These are phyloP conservation scores for Drosophila melanica DNA, from an alignment of 1,140 invertebrate genomes.

Conservation along the genomic window DNA sequence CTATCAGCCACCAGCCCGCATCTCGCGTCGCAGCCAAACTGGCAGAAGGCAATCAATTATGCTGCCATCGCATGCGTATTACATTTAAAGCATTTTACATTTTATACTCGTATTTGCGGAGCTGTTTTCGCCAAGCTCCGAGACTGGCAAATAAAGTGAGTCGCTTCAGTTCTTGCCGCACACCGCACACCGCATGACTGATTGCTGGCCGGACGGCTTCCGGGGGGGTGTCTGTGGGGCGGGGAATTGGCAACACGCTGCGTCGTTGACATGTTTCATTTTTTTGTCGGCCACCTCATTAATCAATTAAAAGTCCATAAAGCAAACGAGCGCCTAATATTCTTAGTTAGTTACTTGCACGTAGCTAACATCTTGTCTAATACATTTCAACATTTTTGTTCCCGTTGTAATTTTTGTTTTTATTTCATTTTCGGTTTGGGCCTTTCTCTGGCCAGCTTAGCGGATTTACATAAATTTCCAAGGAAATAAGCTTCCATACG, in stretches of 20 bases:
- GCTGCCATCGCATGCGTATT: constrained; percentile 57
- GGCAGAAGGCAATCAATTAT: constrained; percentile 69
- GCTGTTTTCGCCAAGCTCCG: constrained; percentile 18
- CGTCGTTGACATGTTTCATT: constrained; percentile 60
- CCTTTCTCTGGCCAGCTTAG: constrained; percentile 33
- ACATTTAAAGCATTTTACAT: constrained; percentile 63
- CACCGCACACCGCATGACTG: constrained; percentile 34
- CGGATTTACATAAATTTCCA: constrained; percentile 69
- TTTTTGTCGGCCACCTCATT: constrained; percentile 52
- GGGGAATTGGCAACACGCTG: constrained; percentile 58
- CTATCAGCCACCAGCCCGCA: constrained; percentile 17
- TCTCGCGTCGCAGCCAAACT: constrained; percentile 9
- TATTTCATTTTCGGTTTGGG: not conserved
- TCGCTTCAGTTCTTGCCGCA: constrained; percentile 16
- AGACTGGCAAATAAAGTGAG: constrained; percentile 34
- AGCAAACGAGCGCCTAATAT: constrained; percentile 63
- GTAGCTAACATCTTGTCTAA: constrained; percentile 55
- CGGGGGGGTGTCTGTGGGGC: not conserved
- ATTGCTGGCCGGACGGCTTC: constrained; percentile 35
- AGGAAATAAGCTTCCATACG: constrained; percentile 53
- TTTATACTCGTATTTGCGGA: constrained; percentile 46
- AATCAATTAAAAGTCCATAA: constrained; percentile 74
- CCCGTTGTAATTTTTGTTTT: no score
- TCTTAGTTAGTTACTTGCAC: constrained; percentile 18
- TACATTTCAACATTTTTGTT: constrained; percentile 29